phyloP scores from a whole-genome alignment of 2,888 invertebrate species.

The Brachypterus glaber region DNA sequence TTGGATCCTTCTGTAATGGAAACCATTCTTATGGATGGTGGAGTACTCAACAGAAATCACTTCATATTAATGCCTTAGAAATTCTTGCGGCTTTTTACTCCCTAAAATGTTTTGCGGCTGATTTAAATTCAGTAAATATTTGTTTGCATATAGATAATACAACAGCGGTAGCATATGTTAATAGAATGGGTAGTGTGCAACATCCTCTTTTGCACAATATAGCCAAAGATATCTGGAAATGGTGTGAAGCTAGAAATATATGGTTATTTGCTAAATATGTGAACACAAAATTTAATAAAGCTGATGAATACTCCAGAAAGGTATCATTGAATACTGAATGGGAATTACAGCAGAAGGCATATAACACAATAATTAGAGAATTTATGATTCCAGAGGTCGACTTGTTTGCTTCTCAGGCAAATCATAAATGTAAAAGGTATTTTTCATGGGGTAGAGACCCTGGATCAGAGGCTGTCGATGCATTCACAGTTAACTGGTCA shows the following conservation, averaged over 20 bases:
- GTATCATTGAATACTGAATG: background rate
- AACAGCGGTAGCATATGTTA: slow-evolving; percentile 6
- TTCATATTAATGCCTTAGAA: slow-evolving; percentile 9
- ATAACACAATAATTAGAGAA: background rate
- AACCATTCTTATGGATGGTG: slow-evolving; percentile 8
- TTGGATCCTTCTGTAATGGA: slow-evolving; percentile 6
- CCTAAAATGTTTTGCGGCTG: slow-evolving; percentile 2
- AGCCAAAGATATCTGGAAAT: slow-evolving; percentile 3
- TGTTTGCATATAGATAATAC: slow-evolving; percentile 11
- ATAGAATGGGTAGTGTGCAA: slow-evolving; percentile 6
- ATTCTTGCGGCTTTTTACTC: slow-evolving; percentile 5
- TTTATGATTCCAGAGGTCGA: background rate
- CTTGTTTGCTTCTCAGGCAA: background rate
- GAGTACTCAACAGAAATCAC: slow-evolving; percentile 1
- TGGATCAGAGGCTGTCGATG: slow-evolving; percentile 6
- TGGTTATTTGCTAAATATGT: slow-evolving; percentile 11
- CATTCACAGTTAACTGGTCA: slow-evolving; percentile 8
- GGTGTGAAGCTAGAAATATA: slow-evolving; percentile 13
- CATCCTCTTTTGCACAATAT: background rate
- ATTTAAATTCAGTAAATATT: slow-evolving; percentile 4
- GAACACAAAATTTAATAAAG: slow-evolving; percentile 6
- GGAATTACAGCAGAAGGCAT: background rate
- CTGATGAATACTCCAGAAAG: background rate
- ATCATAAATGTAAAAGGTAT: slow-evolving; percentile 13
- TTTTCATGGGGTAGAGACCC: slow-evolving; percentile 12